Base-by-base conservation (phyloP, 2,888 invertebrate species). In the Tachina fera region DNA sequence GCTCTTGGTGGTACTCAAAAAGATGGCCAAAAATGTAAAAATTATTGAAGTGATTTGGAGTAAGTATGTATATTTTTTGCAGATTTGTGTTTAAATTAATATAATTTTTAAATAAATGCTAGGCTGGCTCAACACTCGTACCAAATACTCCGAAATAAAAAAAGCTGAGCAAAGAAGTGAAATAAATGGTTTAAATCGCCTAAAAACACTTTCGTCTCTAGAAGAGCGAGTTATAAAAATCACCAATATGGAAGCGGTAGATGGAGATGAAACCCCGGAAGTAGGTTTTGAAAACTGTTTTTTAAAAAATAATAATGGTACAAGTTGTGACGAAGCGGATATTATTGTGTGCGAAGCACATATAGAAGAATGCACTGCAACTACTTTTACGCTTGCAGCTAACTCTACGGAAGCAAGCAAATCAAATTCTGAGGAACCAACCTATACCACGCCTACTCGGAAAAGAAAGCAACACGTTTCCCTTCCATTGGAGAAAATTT, bases 1-100 rank as follows among this genome's bases (percentile, higher is more conserved):
- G n/a, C n/a, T 13, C 65, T 72, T 72, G 74, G 74, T 31, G 65
- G 80, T 6, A 63, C 74, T 1, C 75, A 81, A 49, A 81, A 81
- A 43, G 68, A 68, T 41, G 81, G 75, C 13, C 10, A 43, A 9
- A 81, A 68, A 47, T 68, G 68, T 68, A 41, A 58, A 5, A 78
- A 61, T 53, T 83, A 78, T 74, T 77, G 63, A 65, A 56, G 39
- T 49, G 61, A 71, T 60, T 76, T 75, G 31, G 43, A 43, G 82
- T 70, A 56, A 22, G 22, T 2, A 22, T 22, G 22, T 22, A 22
- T n/a, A n/a, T n/a, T n/a, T n/a, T n/a, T n/a, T n/a, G n/a, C n/a
- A n/a, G n/a, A n/a, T n/a, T n/a, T n/a, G n/a, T n/a, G n/a, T n/a
- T n/a, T n/a, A n/a, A n/a, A n/a, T n/a, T n/a, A n/a, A n/a, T n/a